Conservation (phyloP, 2,797 vertebrate species). For the Capromys pilorides region DNA sequence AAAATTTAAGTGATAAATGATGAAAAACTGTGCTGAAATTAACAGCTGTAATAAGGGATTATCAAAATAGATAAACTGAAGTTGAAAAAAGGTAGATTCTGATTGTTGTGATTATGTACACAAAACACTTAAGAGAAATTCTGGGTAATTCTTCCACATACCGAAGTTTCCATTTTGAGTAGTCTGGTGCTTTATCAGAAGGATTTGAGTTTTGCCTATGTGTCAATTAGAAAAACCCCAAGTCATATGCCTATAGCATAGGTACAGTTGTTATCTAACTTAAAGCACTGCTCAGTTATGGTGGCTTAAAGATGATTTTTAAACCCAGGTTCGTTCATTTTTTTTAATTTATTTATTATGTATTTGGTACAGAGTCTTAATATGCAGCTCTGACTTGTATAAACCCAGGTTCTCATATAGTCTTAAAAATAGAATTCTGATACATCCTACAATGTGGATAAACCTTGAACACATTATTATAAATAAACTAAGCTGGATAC, state of each 20-base stretch:
- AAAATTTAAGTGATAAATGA: slow-evolving; percentile 51
- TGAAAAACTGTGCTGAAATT: slow-evolving; percentile 20
- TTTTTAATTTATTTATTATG: too few relatives aligned
- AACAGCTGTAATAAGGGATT: neutral
- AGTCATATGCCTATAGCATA: neutral
- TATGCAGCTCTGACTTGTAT: too few relatives aligned
- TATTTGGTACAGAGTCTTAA: too few relatives aligned
- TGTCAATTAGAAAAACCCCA: neutral
- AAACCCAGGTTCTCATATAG: neutral
- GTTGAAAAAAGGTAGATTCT: neutral
- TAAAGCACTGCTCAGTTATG: neutral
- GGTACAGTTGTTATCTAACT: neutral
- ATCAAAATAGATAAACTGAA: slow-evolving; percentile 24
- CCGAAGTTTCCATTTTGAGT: neutral
- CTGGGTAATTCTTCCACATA: neutral
- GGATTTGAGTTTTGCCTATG: neutral
- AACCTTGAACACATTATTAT: neutral
- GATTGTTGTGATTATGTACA: neutral
- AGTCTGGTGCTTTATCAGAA: neutral
- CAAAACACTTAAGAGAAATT: neutral
- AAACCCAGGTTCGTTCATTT: neutral
- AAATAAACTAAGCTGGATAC: neutral
- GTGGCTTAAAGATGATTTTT: neutral
- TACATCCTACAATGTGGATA: neutral
- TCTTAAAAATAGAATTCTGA: slow-evolving; percentile 5